Evolutionary conservation across 2,888 invertebrate species (phyloP).

Genomic region (Noctuana brunneofusca): DNA sequence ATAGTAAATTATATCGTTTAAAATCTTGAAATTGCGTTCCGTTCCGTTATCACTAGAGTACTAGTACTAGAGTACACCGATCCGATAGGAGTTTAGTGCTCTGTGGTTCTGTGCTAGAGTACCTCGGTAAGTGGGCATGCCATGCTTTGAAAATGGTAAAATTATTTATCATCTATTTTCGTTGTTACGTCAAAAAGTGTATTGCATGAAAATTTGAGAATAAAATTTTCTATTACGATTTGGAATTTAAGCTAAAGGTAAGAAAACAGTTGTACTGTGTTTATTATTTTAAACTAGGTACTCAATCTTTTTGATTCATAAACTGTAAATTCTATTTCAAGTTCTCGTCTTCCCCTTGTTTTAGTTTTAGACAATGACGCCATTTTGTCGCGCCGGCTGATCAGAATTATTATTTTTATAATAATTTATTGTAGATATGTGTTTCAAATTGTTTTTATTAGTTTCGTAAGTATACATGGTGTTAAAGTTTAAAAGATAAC

Average conservation of each 20-base stretch:
- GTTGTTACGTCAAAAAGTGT: slow-evolving; percentile 74
- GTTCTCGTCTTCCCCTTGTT: slow-evolving; percentile 61
- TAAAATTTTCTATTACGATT: slow-evolving; percentile 60
- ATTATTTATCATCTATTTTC: slow-evolving; percentile 49
- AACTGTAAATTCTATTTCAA: slow-evolving; percentile 35
- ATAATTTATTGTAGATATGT: slow-evolving; percentile 6
- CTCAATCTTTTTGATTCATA: neutral
- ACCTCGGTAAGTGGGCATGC: no score
- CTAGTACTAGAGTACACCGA: no score
- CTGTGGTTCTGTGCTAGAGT: no score
- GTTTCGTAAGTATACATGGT: slow-evolving; percentile 43
- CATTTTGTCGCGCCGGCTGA: slow-evolving; percentile 83
- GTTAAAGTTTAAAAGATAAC: slow-evolving; percentile 21
- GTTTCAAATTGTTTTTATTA: slow-evolving; percentile 50
- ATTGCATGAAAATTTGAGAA: slow-evolving; percentile 67
- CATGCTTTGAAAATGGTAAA: slow-evolving; percentile 27
- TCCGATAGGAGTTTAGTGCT: no score
- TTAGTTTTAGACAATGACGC: slow-evolving; percentile 78
- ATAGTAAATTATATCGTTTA: no score
- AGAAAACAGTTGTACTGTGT: slow-evolving; percentile 40
- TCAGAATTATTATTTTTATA: slow-evolving; percentile 68
- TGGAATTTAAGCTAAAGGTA: slow-evolving; percentile 57
- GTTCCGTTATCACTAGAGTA: no score
- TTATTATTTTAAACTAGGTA: slow-evolving; percentile 8
- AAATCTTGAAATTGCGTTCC: no score